Base-by-base conservation (phyloP, 2,888 invertebrate species). In the Noctua comes region DNA sequence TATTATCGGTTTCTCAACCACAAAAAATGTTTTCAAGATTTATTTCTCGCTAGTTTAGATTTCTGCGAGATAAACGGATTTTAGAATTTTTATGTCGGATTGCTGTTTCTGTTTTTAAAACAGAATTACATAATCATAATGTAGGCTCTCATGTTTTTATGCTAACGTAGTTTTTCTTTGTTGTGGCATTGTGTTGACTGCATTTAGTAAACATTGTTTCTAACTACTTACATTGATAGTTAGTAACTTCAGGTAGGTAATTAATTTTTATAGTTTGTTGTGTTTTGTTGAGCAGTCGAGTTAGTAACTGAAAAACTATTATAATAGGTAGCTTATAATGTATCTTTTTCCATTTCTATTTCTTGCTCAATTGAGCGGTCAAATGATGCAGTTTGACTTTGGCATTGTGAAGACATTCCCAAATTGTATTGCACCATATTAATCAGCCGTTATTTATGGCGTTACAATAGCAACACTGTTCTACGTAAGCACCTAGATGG, bases 21-120 rank as follows among this genome's bases (percentile, higher is more conserved):
- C 90, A 91, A 91, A 92, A 91, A 91, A 91, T 85, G 78, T 76
- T 90, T 84, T 76, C 48, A 86, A 86, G 86, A 89, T 89, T 90
- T 86, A 90, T 88, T 87, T 80, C 69, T 68, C 62, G 68, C 73
- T 68, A 81, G 75, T 76, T 79, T 79, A 83, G 86, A 83, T 83
- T 84, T 86, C 75, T 83, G 77, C 57, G 65, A 68, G 87, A 78
- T 82, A 79, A 76, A 80, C 70, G 84, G 69, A 78, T 74, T 79
- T 76, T 46, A 65, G 76, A 75, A 77, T 76, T 77, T 72, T 75
- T 65, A 76, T 69, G 21, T 54, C 57, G 54, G 64, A 73, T 83
- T 77, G n/a, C 68, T 31, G 65, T 76, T 77, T 73, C 74, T 77
- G 75, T 73, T 81, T 77, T 80, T 75, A 68, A 69, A 73, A 68